phyloP scores from a whole-genome alignment of 2,888 invertebrate genomes.

The Polymixis flavicincta region DNA sequence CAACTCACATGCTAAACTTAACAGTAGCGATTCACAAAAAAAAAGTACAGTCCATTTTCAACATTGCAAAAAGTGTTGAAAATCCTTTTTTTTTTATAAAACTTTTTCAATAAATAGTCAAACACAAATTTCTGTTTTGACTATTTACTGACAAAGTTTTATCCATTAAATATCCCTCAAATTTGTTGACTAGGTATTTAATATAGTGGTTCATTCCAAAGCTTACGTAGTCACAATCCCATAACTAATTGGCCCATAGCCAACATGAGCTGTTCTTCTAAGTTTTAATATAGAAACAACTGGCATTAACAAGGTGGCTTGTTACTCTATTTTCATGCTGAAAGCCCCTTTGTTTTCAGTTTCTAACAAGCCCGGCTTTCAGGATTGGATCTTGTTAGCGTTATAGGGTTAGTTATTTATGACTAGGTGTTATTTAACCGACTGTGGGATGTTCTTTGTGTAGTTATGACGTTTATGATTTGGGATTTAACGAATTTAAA shows the following conservation, averaged over 20 bases:
- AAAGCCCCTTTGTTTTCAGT: slow-evolving; percentile 82
- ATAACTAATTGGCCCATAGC: slow-evolving; percentile 80
- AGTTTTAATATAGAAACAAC: slow-evolving; percentile 82
- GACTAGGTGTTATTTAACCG: slow-evolving; percentile 65
- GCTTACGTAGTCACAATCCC: slow-evolving; percentile 28
- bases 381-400: slow-evolving; percentile 71
- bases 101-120: no score
- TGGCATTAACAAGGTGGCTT: slow-evolving; percentile 80
- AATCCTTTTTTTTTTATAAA: no score
- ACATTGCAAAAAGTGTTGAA: no score
- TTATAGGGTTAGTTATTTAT: slow-evolving; percentile 70
- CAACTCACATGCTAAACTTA: no score
- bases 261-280: slow-evolving; percentile 75
- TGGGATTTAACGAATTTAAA: slow-evolving; percentile 14
- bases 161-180: no score
- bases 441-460: slow-evolving; percentile 54
- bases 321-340: slow-evolving; percentile 83
- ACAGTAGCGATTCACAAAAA: no score
- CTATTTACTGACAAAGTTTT: no score
- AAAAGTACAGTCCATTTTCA: no score
- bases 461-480: slow-evolving; percentile 46
- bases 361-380: slow-evolving; percentile 75
- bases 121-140: no score
- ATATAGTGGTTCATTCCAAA: slow-evolving; percentile 28
- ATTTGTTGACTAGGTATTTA: no score